Evolutionary conservation across 2,888 invertebrate genomes (phyloP).

Genomic region (Copidosoma aretas): DNA sequence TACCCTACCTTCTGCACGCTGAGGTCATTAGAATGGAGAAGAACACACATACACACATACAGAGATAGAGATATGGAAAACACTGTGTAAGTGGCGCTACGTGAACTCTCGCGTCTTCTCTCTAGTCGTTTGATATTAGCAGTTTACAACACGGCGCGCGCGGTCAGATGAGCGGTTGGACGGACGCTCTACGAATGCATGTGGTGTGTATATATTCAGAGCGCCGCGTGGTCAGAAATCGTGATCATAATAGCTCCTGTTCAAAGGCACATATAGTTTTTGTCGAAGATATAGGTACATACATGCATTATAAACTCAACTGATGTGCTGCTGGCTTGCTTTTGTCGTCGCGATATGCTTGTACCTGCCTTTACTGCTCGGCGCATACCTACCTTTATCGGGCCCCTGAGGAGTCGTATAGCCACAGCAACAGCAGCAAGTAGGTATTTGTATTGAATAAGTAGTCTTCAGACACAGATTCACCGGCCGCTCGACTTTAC

Average conservation of each 20-base stretch:
- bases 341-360: constrained; percentile 7
- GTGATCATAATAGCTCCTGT: constrained; percentile 38
- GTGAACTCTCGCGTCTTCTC: constrained; percentile 7
- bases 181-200: constrained; percentile 18
- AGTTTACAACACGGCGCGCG: constrained; percentile 10
- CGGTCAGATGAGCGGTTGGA: neutral
- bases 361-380: neutral
- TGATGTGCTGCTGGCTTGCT: neutral
- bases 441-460: too few relatives aligned
- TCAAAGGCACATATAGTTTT: constrained; percentile 27
- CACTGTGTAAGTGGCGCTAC: too few relatives aligned
- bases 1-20: too few relatives aligned
- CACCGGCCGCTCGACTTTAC: constrained; percentile 17
- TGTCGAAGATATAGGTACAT: constrained; percentile 13
- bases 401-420: neutral
- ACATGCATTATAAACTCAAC: neutral
- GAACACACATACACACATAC: too few relatives aligned
- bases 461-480: too few relatives aligned
- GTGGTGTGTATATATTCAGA: constrained; percentile 20
- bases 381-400: neutral
- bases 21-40: too few relatives aligned
- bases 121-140: constrained; percentile 32
- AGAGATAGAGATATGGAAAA: too few relatives aligned
- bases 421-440: too few relatives aligned
- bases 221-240: constrained; percentile 25